Evolutionary conservation across 37 sponge, comb jelly and placozoan species (phyloP).

Genomic region (Crambe crambe): DNA sequence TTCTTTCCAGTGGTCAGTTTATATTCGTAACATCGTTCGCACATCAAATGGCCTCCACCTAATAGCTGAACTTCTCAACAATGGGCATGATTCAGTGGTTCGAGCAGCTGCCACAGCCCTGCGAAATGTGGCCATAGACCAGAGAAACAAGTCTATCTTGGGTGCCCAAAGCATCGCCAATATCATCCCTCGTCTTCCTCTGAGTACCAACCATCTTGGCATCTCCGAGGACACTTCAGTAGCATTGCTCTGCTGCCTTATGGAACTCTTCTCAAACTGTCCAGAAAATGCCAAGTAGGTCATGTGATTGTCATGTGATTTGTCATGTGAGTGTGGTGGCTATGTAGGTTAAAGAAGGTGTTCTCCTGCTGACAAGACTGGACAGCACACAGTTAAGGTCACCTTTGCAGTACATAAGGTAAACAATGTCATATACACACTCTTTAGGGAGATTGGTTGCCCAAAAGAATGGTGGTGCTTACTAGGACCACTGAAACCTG

Average conservation of each 20-base stretch:
- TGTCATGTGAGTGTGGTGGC: neutral
- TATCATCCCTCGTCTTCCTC: conserved; percentile 76
- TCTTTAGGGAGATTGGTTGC: too few relatives aligned
- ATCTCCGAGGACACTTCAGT: conserved; percentile 80
- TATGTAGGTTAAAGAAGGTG: conserved; percentile 47
- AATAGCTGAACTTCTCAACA: conserved; percentile 69
- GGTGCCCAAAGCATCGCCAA: conserved; percentile 39
- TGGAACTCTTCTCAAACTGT: conserved; percentile 66
- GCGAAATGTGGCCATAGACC: conserved; percentile 85
- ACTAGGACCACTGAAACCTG: too few relatives aligned
- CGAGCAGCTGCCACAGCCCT: conserved; percentile 79
- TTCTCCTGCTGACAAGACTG: conserved; percentile 35
- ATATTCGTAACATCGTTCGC: conserved; percentile 71
- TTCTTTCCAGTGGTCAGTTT: conserved; percentile 73
- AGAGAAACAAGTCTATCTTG: conserved; percentile 75
- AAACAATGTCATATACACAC: too few relatives aligned
- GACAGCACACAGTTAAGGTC: conserved; percentile 61
- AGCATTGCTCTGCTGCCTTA: conserved; percentile 71
- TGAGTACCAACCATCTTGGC: conserved; percentile 66
- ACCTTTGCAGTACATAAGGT: conserved; percentile 75
- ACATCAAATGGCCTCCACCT: conserved; percentile 81
- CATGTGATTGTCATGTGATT: neutral
- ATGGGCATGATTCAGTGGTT: conserved; percentile 81
- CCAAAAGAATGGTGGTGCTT: too few relatives aligned
- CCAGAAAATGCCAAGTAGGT: conserved; percentile 72